Evolutionary conservation across 1,140 invertebrate species (phyloP).

Genomic region (Nymphalis io): DNA sequence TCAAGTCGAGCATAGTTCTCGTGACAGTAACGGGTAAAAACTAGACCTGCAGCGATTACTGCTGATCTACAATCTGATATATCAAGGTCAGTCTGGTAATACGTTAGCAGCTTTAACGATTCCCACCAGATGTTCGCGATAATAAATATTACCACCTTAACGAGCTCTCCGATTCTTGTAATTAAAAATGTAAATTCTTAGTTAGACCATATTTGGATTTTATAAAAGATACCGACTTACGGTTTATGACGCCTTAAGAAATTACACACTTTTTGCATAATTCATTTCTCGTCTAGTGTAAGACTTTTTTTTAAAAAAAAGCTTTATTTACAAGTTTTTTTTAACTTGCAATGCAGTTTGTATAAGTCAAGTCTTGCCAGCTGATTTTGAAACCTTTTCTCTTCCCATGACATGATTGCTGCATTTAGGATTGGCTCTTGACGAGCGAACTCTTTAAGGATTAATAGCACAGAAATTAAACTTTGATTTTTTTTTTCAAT

Average conservation of each 20-base stretch:
- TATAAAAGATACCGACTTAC: constrained; percentile 8
- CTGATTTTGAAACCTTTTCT: too few species aligned
- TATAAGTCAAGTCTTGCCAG: too few species aligned
- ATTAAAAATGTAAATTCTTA: constrained; percentile 20
- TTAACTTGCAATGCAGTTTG: too few species aligned
- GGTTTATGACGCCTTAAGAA: neutral
- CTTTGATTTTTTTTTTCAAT: too few species aligned
- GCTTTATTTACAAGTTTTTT: too few species aligned
- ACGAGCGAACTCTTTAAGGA: too few species aligned
- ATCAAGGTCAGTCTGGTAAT: constrained; percentile 24
- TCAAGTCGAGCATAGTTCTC: neutral
- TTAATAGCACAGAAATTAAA: too few species aligned
- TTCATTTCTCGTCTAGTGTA: neutral
- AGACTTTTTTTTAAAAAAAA: neutral
- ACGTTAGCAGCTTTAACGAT: constrained; percentile 20
- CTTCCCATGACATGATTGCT: too few species aligned
- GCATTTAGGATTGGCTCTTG: too few species aligned
- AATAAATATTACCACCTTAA: constrained; percentile 18
- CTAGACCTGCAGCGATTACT: constrained; percentile 6
- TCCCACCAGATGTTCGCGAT: constrained; percentile 14
- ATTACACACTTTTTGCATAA: neutral
- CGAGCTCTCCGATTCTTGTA: constrained; percentile 7
- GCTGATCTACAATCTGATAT: constrained; percentile 11
- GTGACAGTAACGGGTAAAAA: constrained; percentile 30
- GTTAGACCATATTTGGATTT: constrained; percentile 7